Base-by-base conservation (phyloP, 2,888 invertebrate species). In the Iphiclides podalirius region DNA sequence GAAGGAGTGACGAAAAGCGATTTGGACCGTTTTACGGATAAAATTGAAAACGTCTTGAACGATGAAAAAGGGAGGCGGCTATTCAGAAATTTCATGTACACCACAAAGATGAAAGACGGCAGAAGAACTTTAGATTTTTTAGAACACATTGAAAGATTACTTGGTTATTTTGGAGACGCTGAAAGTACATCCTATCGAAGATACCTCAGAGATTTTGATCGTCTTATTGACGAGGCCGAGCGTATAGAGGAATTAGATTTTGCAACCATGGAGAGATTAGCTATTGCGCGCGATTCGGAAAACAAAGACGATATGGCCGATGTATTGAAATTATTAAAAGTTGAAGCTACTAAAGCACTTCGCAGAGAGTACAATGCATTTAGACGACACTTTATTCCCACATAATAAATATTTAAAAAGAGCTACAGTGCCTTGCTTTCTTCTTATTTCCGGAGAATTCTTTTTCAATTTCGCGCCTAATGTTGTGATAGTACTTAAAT, bases 11-110 rank as follows among this genome's bases (percentile, higher is more conserved):
- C 84, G 35, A 84, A 79, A 65, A 74, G 85, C 4, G 90, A 90
- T 61, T 79, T 89, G 57, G 89, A 89, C 61, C 80, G 88, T 33
- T 89, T 76, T 57, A 88, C 89, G 47, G 89, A 90, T 59, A 85
- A 75, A 68, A 85, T 90, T 57, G 88, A 90, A 67, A 89, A 90
- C 65, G 79, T 90, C 33, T 72, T 90, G 35, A 82, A 75, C 44
- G 82, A 89, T 54, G 84, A 85, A 50, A 88, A 82, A 55, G 88
- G 89, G 0, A 73, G 85, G 47, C 75, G 75, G 52, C 60, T 88
- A 12, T 89, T 90, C 52, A 75, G 85, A 50, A 83, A 82, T 62
- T 90, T 84, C 57, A 86, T 89, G 85, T 76, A 67, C 55, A 76
- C 85, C 1, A 75, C 80, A 14, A 82, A 82, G 59, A 70, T 88